phyloP scores from a whole-genome alignment of 2,113 vertebrate species.

The Bos javanicus region DNA sequence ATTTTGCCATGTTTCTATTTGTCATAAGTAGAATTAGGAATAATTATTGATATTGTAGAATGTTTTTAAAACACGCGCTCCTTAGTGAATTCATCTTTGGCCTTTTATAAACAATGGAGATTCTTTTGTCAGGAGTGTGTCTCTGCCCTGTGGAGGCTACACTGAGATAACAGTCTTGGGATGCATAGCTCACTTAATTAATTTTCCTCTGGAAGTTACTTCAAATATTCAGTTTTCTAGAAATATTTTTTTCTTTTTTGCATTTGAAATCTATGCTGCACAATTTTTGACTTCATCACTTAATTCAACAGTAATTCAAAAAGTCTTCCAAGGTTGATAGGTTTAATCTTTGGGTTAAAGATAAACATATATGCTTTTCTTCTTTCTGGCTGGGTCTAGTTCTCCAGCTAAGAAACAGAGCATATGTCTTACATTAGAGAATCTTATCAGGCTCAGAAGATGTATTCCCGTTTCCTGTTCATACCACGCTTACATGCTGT shows the following conservation, averaged over 20 bases:
- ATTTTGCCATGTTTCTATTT: background rate
- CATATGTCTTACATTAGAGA: slow-evolving; percentile 74
- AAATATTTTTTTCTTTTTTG: background rate
- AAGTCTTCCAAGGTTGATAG: background rate
- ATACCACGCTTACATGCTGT: slow-evolving; percentile 55
- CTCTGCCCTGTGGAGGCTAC: background rate
- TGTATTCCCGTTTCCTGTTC: slow-evolving; percentile 73
- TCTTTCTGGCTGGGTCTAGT: slow-evolving; percentile 21
- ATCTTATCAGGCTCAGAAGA: slow-evolving; percentile 75
- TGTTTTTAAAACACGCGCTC: background rate
- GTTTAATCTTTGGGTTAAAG: slow-evolving; percentile 42
- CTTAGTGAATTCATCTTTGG: background rate
- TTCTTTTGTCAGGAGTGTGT: background rate
- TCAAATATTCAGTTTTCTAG: slow-evolving; percentile 20
- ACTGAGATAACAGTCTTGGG: background rate
- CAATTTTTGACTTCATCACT: background rate
- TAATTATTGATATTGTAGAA: background rate
- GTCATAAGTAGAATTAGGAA: background rate
- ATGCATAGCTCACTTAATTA: background rate
- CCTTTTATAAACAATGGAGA: background rate
- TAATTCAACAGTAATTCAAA: slow-evolving; percentile 1
- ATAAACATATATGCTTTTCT: slow-evolving; percentile 38
- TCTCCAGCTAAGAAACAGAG: slow-evolving; percentile 30
- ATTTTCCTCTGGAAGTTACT: slow-evolving; percentile 20
- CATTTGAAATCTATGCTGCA: background rate